phyloP scores from a whole-genome alignment of 2,797 vertebrate genomes.

The Mustela erminea region DNA sequence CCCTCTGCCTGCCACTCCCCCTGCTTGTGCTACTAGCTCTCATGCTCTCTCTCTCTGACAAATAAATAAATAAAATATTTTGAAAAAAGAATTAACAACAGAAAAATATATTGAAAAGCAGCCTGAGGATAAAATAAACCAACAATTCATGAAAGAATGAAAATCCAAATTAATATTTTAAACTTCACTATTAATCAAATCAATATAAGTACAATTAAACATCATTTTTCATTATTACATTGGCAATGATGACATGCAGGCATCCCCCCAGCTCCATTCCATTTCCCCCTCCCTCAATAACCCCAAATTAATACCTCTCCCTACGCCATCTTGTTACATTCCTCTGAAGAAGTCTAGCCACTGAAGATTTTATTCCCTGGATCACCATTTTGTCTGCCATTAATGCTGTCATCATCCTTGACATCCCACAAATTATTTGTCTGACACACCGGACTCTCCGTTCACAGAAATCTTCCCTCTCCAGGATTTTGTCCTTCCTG shows the following conservation, averaged over 20 bases:
- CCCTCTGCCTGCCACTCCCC: not conserved
- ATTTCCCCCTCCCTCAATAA: not conserved
- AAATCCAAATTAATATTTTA: constrained; percentile 12
- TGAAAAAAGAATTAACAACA: not conserved
- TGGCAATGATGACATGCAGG: not conserved
- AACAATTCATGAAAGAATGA: constrained; percentile 18
- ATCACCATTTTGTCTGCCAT: not conserved
- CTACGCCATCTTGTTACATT: not conserved
- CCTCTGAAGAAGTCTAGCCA: not conserved
- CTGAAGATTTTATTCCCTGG: not conserved
- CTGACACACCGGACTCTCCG: not conserved
- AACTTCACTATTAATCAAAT: not conserved
- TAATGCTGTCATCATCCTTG: not conserved
- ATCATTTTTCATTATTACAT: not conserved
- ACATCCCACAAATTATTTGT: not conserved
- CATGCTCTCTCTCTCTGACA: not conserved
- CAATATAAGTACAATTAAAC: not conserved
- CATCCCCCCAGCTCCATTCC: not conserved
- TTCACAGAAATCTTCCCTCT: not conserved
- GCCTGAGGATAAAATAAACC: not conserved
- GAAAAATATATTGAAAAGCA: not conserved
- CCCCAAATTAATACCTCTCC: not conserved
- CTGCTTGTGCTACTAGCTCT: not conserved
- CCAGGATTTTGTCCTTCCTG: not conserved
- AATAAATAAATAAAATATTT: not conserved